A percentile compares a stretch with the other conserved stretches of the same genome.
These are phyloP conservation scores for Physeter macrocephalus DNA, from an alignment of 2,113 vertebrate genomes.

Conservation along the genomic window DNA sequence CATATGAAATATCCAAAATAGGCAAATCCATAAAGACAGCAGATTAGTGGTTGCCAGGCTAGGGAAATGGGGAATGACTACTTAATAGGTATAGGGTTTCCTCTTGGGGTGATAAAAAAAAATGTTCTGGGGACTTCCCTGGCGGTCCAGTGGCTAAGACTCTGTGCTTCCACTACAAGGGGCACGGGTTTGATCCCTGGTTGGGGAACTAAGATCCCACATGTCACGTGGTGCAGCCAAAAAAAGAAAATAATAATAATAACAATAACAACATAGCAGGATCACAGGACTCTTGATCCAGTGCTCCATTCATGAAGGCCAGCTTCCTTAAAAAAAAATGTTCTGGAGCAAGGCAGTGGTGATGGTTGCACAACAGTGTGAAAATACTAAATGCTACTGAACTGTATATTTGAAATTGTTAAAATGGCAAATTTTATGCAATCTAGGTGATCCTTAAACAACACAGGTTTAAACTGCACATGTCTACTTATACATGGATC, in stretches of 20 bases:
- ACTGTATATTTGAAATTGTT: neutral
- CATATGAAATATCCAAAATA: neutral
- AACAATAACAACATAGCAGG: too few species aligned
- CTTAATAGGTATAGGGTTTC: neutral
- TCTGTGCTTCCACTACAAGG: too few species aligned
- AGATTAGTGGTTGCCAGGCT: neutral
- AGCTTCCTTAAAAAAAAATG: neutral
- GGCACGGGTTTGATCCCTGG: too few species aligned
- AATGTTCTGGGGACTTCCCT: too few species aligned
- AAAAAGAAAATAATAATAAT: too few species aligned
- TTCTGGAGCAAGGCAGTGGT: neutral
- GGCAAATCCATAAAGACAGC: neutral
- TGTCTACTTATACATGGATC: neutral
- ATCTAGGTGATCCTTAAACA: neutral
- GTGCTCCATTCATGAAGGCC: too few species aligned
- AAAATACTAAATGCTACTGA: neutral
- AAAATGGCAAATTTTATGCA: neutral
- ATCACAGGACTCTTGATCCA: too few species aligned
- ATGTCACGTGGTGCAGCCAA: too few species aligned
- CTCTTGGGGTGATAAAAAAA: neutral
- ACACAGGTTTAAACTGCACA: neutral
- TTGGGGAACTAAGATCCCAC: too few species aligned
- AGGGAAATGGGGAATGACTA: neutral
- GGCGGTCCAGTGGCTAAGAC: too few species aligned
- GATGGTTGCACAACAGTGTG: neutral